phyloP scores from a whole-genome alignment of 2,888 invertebrate genomes.

The Nebria brevicollis region DNA sequence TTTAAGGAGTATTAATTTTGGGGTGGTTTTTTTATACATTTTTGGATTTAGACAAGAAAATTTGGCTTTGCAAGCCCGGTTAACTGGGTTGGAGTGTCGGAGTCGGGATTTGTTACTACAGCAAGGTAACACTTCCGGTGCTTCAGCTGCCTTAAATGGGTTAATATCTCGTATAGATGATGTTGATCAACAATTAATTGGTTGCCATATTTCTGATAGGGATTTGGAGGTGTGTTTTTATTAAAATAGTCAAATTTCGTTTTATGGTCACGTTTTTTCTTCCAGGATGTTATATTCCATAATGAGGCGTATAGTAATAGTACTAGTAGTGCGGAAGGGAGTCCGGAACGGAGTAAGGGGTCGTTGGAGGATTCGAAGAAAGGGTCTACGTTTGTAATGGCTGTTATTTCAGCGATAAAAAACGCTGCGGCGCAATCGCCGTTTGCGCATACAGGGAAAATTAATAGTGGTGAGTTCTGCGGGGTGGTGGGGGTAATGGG shows the following conservation, averaged over 20 bases:
- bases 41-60: conserved; percentile 63
- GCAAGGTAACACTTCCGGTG: conserved; percentile 75
- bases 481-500: background rate
- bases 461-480: conserved; percentile 2
- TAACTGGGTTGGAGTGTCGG: conserved; percentile 71
- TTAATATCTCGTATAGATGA: conserved; percentile 73
- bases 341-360: conserved; percentile 66
- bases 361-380: conserved; percentile 69
- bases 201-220: conserved; percentile 79
- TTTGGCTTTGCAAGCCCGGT: conserved; percentile 72
- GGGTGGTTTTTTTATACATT: no score
- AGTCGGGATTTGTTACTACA: conserved; percentile 73
- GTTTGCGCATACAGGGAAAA: conserved; percentile 45
- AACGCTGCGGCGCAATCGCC: conserved; percentile 65
- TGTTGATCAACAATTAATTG: conserved; percentile 78
- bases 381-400: conserved; percentile 75
- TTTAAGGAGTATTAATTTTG: no score
- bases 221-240: conserved; percentile 68
- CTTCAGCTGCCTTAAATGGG: conserved; percentile 75
- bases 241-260: no score
- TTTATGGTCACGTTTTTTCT: no score
- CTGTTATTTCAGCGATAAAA: conserved; percentile 76
- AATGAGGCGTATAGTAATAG: conserved; percentile 81
- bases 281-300: conserved; percentile 79
- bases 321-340: conserved; percentile 75